A percentile compares a stretch with the other conserved stretches of the same genome.
Evolutionary conservation across 2,113 vertebrate genomes (phyloP).

Genomic region (Thymallus thymallus): DNA sequence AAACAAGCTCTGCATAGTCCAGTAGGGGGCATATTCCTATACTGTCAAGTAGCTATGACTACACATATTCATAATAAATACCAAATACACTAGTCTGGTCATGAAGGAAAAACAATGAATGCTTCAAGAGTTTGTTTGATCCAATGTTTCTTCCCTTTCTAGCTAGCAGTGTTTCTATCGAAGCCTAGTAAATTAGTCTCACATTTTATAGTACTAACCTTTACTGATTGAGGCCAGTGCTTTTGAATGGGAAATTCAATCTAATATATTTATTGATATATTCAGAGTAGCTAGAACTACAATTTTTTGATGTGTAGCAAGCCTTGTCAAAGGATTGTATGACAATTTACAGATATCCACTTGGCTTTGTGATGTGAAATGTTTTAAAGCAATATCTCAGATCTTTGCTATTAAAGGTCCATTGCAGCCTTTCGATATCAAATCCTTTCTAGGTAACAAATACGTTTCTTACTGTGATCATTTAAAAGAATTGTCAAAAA

Average conservation of each 20-base stretch:
- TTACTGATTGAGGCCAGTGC: not conserved
- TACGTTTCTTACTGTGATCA: too few species aligned
- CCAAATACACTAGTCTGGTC: too few species aligned
- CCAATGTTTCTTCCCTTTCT: not conserved
- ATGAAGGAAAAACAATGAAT: too few species aligned
- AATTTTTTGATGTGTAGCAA: not conserved
- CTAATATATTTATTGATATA: not conserved
- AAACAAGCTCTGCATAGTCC: too few species aligned
- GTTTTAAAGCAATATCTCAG: not conserved
- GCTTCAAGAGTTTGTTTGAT: not conserved
- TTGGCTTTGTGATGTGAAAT: not conserved
- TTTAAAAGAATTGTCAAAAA: too few species aligned
- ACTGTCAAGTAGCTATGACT: too few species aligned
- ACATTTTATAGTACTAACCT: too few species aligned
- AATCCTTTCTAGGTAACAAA: too few species aligned
- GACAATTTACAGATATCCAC: not conserved
- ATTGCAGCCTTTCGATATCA: too few species aligned
- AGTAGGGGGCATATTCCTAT: too few species aligned
- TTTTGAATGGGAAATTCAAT: not conserved
- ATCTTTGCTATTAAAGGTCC: not conserved
- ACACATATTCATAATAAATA: too few species aligned
- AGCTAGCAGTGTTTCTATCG: not conserved
- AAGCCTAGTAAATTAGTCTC: too few species aligned
- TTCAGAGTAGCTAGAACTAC: not conserved
- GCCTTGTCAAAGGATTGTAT: not conserved